Evolutionary conservation across 2,797 vertebrate species (phyloP).

Genomic region (Betta splendens): DNA sequence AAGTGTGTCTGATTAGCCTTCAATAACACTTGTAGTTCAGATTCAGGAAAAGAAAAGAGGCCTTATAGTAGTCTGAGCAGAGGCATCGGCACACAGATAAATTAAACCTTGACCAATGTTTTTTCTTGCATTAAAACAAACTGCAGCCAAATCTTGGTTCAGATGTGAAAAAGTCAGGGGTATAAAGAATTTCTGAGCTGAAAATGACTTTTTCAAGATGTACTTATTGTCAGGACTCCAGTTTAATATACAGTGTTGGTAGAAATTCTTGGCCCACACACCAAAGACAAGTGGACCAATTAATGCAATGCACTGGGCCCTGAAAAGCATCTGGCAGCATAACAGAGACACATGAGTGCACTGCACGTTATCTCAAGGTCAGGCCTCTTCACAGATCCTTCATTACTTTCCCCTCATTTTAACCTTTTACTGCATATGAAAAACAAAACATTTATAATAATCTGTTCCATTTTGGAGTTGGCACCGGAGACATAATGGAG

Average conservation of each 20-base stretch:
- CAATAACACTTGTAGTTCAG: conserved; percentile 20
- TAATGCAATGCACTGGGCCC: conserved; percentile 12
- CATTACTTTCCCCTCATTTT: conserved; percentile 1
- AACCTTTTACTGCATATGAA: conserved; percentile 3
- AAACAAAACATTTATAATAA: not conserved
- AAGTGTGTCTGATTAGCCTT: conserved; percentile 35
- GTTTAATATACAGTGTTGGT: not conserved
- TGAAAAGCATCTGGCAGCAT: conserved; percentile 22
- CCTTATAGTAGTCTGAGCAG: not conserved
- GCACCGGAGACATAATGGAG: not conserved
- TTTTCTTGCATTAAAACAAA: not conserved
- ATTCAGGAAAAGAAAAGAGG: not conserved
- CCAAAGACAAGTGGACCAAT: not conserved
- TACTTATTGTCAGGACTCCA: not conserved
- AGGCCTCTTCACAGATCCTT: not conserved
- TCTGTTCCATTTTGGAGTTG: not conserved
- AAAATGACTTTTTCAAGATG: not conserved
- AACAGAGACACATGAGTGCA: not conserved
- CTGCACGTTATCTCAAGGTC: not conserved
- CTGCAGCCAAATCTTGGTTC: not conserved
- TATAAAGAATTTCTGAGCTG: not conserved
- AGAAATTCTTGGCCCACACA: not conserved
- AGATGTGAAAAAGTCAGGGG: not conserved
- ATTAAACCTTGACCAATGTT: not conserved
- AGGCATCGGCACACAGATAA: not conserved